Evolutionary conservation across 2,888 invertebrate genomes (phyloP).

Genomic region (Drosophila barbarae): DNA sequence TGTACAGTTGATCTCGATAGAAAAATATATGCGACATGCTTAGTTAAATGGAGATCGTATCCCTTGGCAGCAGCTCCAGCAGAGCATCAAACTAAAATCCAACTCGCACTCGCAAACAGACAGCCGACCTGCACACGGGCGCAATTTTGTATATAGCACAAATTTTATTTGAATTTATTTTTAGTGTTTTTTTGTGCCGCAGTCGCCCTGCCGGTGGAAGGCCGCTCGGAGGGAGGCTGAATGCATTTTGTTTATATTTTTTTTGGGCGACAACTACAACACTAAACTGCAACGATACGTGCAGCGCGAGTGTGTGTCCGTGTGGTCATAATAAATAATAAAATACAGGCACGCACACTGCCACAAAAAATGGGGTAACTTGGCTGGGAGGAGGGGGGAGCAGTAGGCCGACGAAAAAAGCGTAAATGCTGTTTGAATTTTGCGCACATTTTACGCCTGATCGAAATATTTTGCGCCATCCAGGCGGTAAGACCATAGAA

Average conservation of each 20-base stretch:
- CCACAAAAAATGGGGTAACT: slow-evolving; percentile 31
- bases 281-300: slow-evolving; percentile 35
- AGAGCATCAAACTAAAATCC: slow-evolving; percentile 62
- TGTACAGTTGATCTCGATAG: not conserved
- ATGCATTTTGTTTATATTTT: slow-evolving; percentile 69
- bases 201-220: slow-evolving; percentile 13
- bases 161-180: slow-evolving; percentile 73
- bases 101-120: slow-evolving; percentile 32
- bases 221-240: not conserved
- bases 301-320: slow-evolving; percentile 32
- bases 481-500: slow-evolving; percentile 50
- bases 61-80: slow-evolving; percentile 47
- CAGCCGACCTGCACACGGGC: slow-evolving; percentile 28
- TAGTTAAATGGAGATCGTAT: slow-evolving; percentile 19
- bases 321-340: slow-evolving; percentile 72
- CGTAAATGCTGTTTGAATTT: slow-evolving; percentile 71
- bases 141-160: slow-evolving; percentile 61
- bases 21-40: not conserved
- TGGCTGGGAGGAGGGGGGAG: slow-evolving; percentile 15
- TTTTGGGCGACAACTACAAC: slow-evolving; percentile 60
- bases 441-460: slow-evolving; percentile 78
- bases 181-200: slow-evolving; percentile 47
- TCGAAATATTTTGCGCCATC: slow-evolving; percentile 73
- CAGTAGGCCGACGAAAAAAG: slow-evolving; percentile 31
- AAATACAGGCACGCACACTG: slow-evolving; percentile 54